Evolutionary conservation across 1,140 invertebrate genomes (phyloP).

Genomic region (Drosophila nigrodunni): DNA sequence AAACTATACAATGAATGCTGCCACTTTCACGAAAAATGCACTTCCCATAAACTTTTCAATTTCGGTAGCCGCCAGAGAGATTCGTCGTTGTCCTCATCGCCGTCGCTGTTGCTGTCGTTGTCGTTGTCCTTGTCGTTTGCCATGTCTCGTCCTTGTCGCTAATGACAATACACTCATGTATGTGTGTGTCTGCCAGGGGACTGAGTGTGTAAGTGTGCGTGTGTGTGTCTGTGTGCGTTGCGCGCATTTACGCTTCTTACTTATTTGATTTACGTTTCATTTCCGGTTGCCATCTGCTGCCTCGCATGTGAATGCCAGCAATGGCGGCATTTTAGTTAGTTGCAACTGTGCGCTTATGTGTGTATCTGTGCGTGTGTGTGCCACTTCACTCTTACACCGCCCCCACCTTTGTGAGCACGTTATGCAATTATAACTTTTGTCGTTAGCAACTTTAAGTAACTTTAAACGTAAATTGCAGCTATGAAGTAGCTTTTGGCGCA

Average conservation of each 20-base stretch:
- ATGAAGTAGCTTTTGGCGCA: constrained; percentile 82
- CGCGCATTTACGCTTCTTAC: constrained; percentile 79
- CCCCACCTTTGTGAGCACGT: constrained; percentile 59
- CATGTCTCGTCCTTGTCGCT: constrained; percentile 70
- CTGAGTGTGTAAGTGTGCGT: constrained; percentile 18
- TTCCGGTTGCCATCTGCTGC: constrained; percentile 82
- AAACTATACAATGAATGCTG: constrained; percentile 58
- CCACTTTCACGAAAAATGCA: constrained; percentile 79
- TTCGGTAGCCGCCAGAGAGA: constrained; percentile 56
- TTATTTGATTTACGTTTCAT: constrained; percentile 84
- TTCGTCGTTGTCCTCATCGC: constrained; percentile 46
- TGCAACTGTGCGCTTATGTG: constrained; percentile 37
- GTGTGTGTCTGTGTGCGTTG: constrained; percentile 29
- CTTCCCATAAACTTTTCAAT: constrained; percentile 77
- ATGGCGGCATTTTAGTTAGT: constrained; percentile 51
- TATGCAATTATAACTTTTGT: constrained; percentile 85
- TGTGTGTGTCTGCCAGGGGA: constrained; percentile 29
- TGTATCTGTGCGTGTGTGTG: constrained; percentile 5
- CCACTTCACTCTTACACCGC: background rate
- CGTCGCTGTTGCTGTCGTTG: background rate
- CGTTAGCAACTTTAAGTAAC: constrained; percentile 84
- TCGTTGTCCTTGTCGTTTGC: constrained; percentile 29
- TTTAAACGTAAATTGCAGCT: constrained; percentile 84
- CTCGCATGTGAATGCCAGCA: constrained; percentile 69
- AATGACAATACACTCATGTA: constrained; percentile 79